A percentile compares a stretch with the other conserved stretches of the same genome.
These are phyloP conservation scores for Diadumene lineata DNA, from an alignment of 92 coral and sea anemone species.

Conservation along the genomic window DNA sequence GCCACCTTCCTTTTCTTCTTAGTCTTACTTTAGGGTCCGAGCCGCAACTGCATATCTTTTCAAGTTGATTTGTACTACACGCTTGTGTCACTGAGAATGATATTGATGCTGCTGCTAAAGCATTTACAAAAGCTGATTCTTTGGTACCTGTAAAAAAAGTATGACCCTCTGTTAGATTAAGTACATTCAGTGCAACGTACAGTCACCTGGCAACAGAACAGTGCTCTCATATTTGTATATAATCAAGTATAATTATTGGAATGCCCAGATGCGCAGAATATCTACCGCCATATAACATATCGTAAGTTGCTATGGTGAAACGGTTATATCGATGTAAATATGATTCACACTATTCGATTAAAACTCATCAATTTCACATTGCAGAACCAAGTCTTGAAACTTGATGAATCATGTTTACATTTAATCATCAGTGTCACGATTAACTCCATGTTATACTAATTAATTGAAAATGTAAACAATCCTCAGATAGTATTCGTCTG, in stretches of 20 bases:
- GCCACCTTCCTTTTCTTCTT: constrained; percentile 41
- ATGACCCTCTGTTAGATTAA: no score
- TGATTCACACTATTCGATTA: no score
- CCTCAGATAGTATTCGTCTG: background rate
- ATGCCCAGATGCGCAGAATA: no score
- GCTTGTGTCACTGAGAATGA: constrained; percentile 86
- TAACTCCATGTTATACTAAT: background rate
- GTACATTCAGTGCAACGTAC: no score
- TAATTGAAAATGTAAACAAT: constrained; percentile 3
- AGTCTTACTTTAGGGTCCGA: constrained; percentile 58
- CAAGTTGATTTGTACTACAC: constrained; percentile 70
- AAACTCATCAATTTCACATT: no score
- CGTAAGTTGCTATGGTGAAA: no score
- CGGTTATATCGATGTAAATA: no score
- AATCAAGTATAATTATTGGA: no score
- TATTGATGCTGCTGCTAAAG: constrained; percentile 88
- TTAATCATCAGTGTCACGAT: background rate
- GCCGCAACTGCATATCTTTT: constrained; percentile 74
- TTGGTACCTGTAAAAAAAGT: constrained; percentile 72
- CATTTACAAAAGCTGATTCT: constrained; percentile 75
- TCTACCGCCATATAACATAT: no score
- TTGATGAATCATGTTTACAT: background rate
- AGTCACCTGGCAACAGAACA: no score
- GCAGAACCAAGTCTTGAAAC: no score
- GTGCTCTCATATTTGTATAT: no score